Base-by-base conservation (phyloP, 2,113 vertebrate genomes). In the Isichthys henryi region DNA sequence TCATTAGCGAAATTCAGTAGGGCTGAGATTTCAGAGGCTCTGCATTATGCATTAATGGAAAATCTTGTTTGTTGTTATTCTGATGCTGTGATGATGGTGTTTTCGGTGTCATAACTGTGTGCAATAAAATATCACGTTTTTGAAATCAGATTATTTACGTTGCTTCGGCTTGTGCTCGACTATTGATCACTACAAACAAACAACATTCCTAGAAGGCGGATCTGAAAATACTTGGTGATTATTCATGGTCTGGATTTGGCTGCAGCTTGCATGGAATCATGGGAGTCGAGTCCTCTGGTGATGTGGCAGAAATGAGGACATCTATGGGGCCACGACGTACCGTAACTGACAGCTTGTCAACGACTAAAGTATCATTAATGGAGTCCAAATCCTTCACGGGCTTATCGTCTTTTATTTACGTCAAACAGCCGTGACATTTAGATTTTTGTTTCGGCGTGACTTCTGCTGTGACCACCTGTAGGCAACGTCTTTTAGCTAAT, bases 351-450 rank as follows among this genome's bases (percentile, higher is more conserved):
- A 84, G 39, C 43, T 84, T 46, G 43, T 84, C 82, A 48, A n/a
- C 23, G 91, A 85, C 90, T 91, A 89, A 92, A 93, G 93, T 94
- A 92, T 94, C 91, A 86, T 92, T 58, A 88, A 89, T 92, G 90
- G 93, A 93, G 90, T 90, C 91, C 96, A 93, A 95, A 96, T 96
- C 95, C 96, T 96, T 95, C 93, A 96, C 95, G 94, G 92, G 92
- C 94, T 95, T 96, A 94, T 95, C 94, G 95, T 95, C 94, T 95
- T 90, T 96, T 94, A 95, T 96, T 96, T 95, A 95, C 94, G 13
- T 93, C 92, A 94, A 95, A 95, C 31, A 80, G 23, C 45, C 95
- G 94, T 94, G 92, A 93, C 94, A 94, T 95, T 93, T 91, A 93
- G 90, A 23, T 94, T 94, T 94, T 92, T 91, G 92, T 94, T 94